These are phyloP conservation scores for Hypselothyrea guttata DNA, from an alignment of 2,888 invertebrate genomes.

Conservation along the genomic window DNA sequence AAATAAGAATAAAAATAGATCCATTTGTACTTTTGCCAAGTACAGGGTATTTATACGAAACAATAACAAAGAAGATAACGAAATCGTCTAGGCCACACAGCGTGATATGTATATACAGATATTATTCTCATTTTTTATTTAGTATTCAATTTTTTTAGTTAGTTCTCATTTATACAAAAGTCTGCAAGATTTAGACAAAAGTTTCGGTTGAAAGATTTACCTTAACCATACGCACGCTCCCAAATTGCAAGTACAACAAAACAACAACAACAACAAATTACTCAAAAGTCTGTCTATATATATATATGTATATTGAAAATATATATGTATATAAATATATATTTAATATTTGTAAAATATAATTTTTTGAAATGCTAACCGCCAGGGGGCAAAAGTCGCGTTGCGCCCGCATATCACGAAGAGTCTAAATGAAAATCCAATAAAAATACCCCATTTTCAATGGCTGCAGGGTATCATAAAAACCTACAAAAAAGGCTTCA, in stretches of 20 bases:
- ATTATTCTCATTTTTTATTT: constrained; percentile 38
- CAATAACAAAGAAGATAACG: constrained; percentile 37
- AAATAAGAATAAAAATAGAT: constrained; percentile 23
- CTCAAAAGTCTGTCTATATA: constrained; percentile 62
- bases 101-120: constrained; percentile 69
- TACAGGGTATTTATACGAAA: constrained; percentile 9
- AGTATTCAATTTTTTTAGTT: constrained; percentile 30
- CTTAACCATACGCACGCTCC: constrained; percentile 52
- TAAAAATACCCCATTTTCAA: too few species aligned
- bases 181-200: constrained; percentile 3
- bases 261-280: too few species aligned
- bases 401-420: constrained; percentile 64
- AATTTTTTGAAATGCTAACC: constrained; percentile 43
- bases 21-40: too few species aligned
- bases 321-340: constrained; percentile 38
- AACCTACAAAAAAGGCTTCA: constrained; percentile 41
- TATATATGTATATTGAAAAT: too few species aligned
- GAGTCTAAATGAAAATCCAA: constrained; percentile 27
- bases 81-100: constrained; percentile 61
- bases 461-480: too few species aligned
- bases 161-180: constrained; percentile 2
- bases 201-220: constrained; percentile 14
- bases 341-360: constrained; percentile 18
- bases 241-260: constrained; percentile 66
- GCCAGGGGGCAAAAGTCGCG: constrained; percentile 51